Percentiles rank a stretch among this genome's conserved stretches.
These are phyloP conservation scores for Gambusia holbrooki DNA, from an alignment of 2,113 vertebrate genomes.

Conservation along the genomic window DNA sequence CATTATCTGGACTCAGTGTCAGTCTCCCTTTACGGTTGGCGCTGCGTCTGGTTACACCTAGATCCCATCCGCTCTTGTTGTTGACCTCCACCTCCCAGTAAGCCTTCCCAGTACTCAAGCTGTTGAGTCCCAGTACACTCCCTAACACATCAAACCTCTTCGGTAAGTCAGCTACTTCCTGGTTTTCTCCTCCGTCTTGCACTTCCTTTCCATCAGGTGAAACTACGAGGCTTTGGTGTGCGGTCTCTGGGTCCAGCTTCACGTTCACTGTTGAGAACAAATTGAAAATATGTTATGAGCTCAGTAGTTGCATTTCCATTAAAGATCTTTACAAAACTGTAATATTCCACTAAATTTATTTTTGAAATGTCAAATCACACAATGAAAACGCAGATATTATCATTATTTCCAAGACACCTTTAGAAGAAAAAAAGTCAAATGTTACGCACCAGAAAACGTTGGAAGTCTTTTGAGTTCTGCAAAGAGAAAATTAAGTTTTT, in stretches of 20 bases:
- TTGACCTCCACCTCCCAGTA: slow-evolving; percentile 79
- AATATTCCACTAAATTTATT: too few relatives aligned
- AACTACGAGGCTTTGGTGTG: slow-evolving; percentile 50
- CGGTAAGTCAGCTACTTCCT: not conserved
- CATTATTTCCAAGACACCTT: not conserved
- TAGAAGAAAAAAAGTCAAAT: not conserved
- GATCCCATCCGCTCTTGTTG: slow-evolving; percentile 70
- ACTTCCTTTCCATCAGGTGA: slow-evolving; percentile 62
- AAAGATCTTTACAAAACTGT: too few relatives aligned
- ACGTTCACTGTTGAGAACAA: slow-evolving; percentile 54
- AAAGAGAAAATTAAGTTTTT: not conserved
- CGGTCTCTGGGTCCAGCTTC: slow-evolving; percentile 64
- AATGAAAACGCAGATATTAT: too few relatives aligned
- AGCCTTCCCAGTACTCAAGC: slow-evolving; percentile 39
- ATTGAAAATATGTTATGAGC: not conserved
- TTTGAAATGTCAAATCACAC: too few relatives aligned
- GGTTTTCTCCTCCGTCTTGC: slow-evolving; percentile 34
- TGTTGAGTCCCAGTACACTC: slow-evolving; percentile 63
- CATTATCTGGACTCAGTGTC: slow-evolving; percentile 51
- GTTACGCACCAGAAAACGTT: slow-evolving; percentile 59
- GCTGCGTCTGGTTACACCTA: slow-evolving; percentile 61
- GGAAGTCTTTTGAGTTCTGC: slow-evolving; percentile 66
- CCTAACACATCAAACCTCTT: slow-evolving; percentile 60
- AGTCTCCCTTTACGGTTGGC: slow-evolving; percentile 66
- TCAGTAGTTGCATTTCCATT: too few relatives aligned